Base-by-base conservation (phyloP, 2,797 vertebrate species). In the Gorsachius magnificus region DNA sequence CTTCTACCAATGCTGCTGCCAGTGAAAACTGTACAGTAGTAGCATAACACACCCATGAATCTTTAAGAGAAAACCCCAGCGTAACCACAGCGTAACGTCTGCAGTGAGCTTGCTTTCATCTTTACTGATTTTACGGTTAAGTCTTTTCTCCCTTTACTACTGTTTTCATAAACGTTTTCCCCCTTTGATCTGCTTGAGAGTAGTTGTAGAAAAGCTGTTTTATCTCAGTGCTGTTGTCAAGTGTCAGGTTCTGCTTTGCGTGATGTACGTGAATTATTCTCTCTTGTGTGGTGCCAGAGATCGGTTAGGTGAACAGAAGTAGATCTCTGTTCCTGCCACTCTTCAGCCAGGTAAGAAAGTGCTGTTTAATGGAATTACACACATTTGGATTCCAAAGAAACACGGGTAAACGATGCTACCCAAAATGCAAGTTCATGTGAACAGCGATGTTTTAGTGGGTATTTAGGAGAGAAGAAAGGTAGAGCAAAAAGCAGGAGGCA, bases 341-440 rank as follows among this genome's bases (percentile, higher is more conserved):
- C 78, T 83, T 82, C 77, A 75, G 26, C 15, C 69, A 51, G 29
- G 25, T 57, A 68, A 60, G 60, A 84, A 80, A 70, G 3, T 14
- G 17, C 11, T 50, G 8, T 54, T 87, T 77, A 64, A 45, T 16
- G 21, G 33, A 50, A 46, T 68, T 71, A 25, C 24, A 69, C 69
- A 50, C 19, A 48, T 72, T 16, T 51, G 35, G 38, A 36, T 89
- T 80, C 51, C 46, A 21, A 57, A 92, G 66, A 75, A 87, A 53
- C 26, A 31, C 0, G 0, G 28, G 25, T 53, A 70, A 74, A 48
- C 0, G 0, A 38, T 1, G 3, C 28, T 21, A 71, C 36, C 36
- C 36, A 38, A 38, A 92, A 45, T 1, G 0, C 9, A 70, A 79
- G 10, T 54, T 78, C 31, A 18, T 1, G 0, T 33, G 18, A 87